These are phyloP conservation scores for Neoniphon sammara DNA, from an alignment of 2,797 vertebrate genomes.

Conservation along the genomic window DNA sequence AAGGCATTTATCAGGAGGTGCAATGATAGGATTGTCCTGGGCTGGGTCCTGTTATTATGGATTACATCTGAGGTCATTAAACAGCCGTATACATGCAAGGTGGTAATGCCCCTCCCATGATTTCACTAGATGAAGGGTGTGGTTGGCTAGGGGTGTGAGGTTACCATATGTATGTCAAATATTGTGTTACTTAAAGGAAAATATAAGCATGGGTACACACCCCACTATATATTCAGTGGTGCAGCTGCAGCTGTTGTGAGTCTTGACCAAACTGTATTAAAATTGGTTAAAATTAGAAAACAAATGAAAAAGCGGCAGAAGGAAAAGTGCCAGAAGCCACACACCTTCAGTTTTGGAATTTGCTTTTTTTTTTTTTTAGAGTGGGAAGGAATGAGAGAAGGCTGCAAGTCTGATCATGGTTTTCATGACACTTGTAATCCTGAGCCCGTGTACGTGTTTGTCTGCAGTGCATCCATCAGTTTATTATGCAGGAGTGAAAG, in stretches of 20 bases:
- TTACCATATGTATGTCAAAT: constrained; percentile 73
- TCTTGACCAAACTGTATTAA: constrained; percentile 67
- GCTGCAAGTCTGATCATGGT: constrained; percentile 56
- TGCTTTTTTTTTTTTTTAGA: constrained; percentile 50
- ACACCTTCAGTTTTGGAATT: constrained; percentile 69
- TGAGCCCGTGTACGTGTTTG: constrained; percentile 37
- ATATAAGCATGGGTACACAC: constrained; percentile 58
- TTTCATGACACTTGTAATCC: constrained; percentile 39
- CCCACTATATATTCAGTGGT: constrained; percentile 31
- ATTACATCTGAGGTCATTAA: constrained; percentile 81
- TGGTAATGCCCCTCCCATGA: constrained; percentile 80
- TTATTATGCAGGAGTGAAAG: not conserved
- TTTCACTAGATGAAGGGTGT: constrained; percentile 71
- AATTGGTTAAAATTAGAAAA: constrained; percentile 66
- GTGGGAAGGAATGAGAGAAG: constrained; percentile 39
- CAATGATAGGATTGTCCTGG: constrained; percentile 85
- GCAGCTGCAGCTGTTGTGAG: constrained; percentile 79
- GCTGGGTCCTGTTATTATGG: constrained; percentile 84
- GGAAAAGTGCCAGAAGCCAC: constrained; percentile 58
- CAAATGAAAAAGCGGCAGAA: constrained; percentile 62
- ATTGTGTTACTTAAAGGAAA: constrained; percentile 79
- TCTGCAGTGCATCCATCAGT: constrained; percentile 8
- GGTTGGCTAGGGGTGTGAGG: constrained; percentile 63
- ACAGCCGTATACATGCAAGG: constrained; percentile 85
- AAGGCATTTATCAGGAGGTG: constrained; percentile 79